Base-by-base conservation (phyloP, 1,140 invertebrate genomes). In the Bombus sibiricus region DNA sequence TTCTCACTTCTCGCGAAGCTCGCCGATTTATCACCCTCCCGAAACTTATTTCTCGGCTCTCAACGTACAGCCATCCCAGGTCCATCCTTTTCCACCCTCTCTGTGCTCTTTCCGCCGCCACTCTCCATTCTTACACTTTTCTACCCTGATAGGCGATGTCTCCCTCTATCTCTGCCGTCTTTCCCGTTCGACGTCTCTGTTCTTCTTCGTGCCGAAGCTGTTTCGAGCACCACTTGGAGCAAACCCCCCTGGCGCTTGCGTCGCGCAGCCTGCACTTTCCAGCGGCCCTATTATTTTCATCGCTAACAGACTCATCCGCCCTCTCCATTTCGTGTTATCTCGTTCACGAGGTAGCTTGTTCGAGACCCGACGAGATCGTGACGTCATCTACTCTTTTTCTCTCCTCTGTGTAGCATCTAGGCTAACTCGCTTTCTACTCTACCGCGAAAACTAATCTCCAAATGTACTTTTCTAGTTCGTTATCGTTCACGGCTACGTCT, bases 21-120 rank as follows among this genome's bases (percentile, higher is more conserved):
- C 80, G 64, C 86, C 87, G 83, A 90, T 92, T 92, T 90, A 91
- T 91, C 88, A 91, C 85, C 69, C 72, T 43, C 78, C 68, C 15
- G 12, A 85, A 88, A 87, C 85, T 92, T 91, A 88, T 90, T 92
- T 86, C 84, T 81, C 73, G 39, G 53, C 75, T 76, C 75, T 86
- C 81, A 59, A 83, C 86, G 71, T 82, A 28, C 73, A 59, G 22
- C 83, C 73, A 28, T 12, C n/a, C 10, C 34, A 18, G 53, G 41
- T 74, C 71, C 62, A 32, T 64, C 57, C 73, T 25, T 43, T 25
- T 77, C 34, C 72, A 75, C 18, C 84, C 43, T 69, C 47, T 59
- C 32, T 66, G 64, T n/a, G 77, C 72, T 86, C 75, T 81, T 86
- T 75, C n/a, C 84, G 28, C 57, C 37, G 79, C 28, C 43, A 53